A percentile compares a stretch with the other conserved stretches of the same genome.
Conservation (phyloP, 2,113 vertebrate species). For the Amblyornis subalaris region DNA sequence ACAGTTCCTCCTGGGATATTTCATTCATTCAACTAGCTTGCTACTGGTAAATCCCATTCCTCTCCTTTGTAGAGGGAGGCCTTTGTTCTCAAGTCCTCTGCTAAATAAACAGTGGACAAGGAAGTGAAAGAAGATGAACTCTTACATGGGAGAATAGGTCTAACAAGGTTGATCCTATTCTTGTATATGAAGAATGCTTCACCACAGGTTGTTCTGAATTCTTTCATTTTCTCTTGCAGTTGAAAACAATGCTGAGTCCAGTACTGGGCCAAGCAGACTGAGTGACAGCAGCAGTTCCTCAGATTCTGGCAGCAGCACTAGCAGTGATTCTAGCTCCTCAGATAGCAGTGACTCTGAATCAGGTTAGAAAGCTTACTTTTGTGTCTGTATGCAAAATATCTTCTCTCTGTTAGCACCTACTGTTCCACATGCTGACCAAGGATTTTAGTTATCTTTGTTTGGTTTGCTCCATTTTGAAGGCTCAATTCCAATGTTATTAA, state of each 20-base stretch:
- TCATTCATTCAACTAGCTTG: background rate
- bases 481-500: background rate
- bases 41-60: background rate
- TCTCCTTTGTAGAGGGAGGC: background rate
- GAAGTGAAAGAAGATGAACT: background rate
- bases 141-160: background rate
- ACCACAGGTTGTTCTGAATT: background rate
- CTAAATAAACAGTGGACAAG: background rate
- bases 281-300: constrained; percentile 73
- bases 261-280: constrained; percentile 52
- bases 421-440: background rate
- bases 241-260: background rate
- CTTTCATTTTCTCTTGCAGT: constrained; percentile 46
- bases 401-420: background rate
- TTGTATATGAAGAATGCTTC: background rate
- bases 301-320: constrained; percentile 48
- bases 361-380: constrained; percentile 74
- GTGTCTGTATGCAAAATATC: background rate
- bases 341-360: constrained; percentile 83
- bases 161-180: background rate
- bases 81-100: background rate
- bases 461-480: background rate
- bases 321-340: constrained; percentile 73
- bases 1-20: background rate
- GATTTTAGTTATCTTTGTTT: background rate